Conservation (phyloP, 2,888 invertebrate species). For the Arctia plantaginis region DNA sequence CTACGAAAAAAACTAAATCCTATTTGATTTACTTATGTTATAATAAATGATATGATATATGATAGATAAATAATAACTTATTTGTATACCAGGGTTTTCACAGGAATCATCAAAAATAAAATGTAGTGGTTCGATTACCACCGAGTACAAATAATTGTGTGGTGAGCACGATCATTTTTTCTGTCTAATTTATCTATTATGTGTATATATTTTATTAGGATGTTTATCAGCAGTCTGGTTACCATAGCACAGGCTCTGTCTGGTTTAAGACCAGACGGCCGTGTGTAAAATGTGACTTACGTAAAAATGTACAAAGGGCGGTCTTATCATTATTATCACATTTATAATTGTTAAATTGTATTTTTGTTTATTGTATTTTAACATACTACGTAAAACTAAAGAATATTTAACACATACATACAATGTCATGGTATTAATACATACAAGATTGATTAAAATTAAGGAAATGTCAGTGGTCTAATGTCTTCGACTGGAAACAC, state of each 20-base stretch:
- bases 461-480: not conserved
- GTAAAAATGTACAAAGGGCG: no score
- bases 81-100: not conserved
- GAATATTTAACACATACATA: not conserved
- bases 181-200: no score
- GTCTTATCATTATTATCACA: not conserved
- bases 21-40: not conserved
- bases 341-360: not conserved
- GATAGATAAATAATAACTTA: not conserved
- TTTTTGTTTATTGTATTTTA: not conserved
- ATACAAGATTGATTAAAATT: not conserved
- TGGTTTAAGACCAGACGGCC: no score
- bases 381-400: not conserved
- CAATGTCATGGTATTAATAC: not conserved
- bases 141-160: no score
- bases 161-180: no score
- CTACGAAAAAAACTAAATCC: not conserved
- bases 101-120: not conserved
- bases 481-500: not conserved
- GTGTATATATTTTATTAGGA: no score
- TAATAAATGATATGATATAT: not conserved
- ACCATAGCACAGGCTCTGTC: no score
- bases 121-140: no score
- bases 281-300: no score
- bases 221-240: no score